These are phyloP conservation scores for Anableps anableps DNA, from an alignment of 2,797 vertebrate genomes.

Conservation along the genomic window DNA sequence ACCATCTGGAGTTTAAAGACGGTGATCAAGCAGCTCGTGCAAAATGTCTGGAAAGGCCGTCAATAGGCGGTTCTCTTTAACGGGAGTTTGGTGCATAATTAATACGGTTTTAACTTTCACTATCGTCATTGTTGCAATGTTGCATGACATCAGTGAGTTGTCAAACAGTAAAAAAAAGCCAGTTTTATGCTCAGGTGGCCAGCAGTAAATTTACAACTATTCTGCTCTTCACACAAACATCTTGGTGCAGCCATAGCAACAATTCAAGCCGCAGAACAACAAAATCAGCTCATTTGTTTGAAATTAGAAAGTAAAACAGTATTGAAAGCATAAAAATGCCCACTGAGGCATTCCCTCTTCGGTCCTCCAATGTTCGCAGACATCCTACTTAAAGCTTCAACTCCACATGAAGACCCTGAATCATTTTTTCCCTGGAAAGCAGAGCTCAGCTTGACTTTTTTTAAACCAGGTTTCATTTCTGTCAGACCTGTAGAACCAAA, in stretches of 20 bases:
- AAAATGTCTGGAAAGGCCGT: neutral
- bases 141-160: slow-evolving; percentile 12
- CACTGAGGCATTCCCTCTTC: neutral
- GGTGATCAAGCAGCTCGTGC: neutral
- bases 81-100: neutral
- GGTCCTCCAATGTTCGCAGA: neutral
- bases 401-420: neutral
- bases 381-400: neutral
- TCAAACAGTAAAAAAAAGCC: slow-evolving; percentile 20
- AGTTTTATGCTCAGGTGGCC: slow-evolving; percentile 17
- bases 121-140: neutral
- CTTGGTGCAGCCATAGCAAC: neutral
- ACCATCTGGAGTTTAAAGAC: neutral
- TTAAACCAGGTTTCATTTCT: too few relatives aligned
- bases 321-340: neutral
- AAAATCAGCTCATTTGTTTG: slow-evolving; percentile 5
- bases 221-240: slow-evolving; percentile 12
- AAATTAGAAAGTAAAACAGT: too few relatives aligned
- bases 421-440: neutral
- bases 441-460: too few relatives aligned
- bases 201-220: slow-evolving; percentile 8
- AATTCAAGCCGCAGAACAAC: neutral
- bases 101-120: neutral
- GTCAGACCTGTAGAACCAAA: neutral
- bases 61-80: neutral